Base-by-base conservation (phyloP, 2,113 vertebrate genomes). In the Oncorhynchus kisutch region DNA sequence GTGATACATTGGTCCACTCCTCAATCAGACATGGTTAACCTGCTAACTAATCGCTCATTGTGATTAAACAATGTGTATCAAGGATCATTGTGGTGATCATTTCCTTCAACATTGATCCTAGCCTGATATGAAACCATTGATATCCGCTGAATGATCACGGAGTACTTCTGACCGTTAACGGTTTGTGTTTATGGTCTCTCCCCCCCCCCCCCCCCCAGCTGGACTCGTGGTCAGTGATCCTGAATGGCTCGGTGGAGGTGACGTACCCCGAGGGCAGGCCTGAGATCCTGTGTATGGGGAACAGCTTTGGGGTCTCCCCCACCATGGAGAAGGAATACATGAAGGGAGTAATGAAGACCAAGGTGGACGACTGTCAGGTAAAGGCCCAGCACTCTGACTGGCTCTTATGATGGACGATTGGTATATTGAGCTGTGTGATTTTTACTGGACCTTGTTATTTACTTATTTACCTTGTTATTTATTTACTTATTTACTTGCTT, bases 331-430 rank as follows among this genome's bases (percentile, higher is more conserved):
- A 98, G 83, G 97, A 99, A 73, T 96, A 95, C 80, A 99, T 99
- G 98, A 99, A 98, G 90, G 97, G 98, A 5, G 93, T 98, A 70
- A 99, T 99, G 98, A 96, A 96, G 92, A 99, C 98, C 72, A 99
- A 99, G 90, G 97, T 98, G 92, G 98, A 99, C 84, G 98, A 99
- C 90, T 99, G 98, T 91, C 97, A 99, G 96, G 98, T 99, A 92
- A 92, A 65, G 86, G 39, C n/a, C 12, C 51, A 13, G 64, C 39
- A n/a, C 2, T 5, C 7, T 57, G 5, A 0, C 3, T 54, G 31
- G 9, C 16, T 51, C 13, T n/a, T 13, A 20, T 12, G 16, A 12
- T 73, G 18, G 14, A 14, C 13, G 60, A 65, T 22, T 45, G 39
- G 39, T 45, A 16, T 18, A 54, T 16, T 54, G 51, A 54, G 14